Evolutionary conservation across 2,797 vertebrate species (phyloP).

Genomic region (Rhabdophis nuchalis): DNA sequence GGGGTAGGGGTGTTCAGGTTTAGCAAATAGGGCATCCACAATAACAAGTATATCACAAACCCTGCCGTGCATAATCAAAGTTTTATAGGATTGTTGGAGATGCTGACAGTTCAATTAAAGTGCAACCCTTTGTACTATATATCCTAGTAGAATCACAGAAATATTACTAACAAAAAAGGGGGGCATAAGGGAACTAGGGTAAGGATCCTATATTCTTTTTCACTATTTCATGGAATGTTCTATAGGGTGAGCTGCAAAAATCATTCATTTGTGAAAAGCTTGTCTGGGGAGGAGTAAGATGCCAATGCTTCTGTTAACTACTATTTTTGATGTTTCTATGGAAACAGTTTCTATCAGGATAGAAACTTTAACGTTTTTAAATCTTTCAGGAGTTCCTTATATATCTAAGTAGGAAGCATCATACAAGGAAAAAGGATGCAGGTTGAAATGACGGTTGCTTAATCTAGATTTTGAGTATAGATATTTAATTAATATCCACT

Average conservation of each 20-base stretch:
- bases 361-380: constrained; percentile 61
- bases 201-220: constrained; percentile 65
- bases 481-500: rapidly evolving
- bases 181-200: constrained; percentile 67
- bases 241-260: constrained; percentile 57
- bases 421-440: not conserved
- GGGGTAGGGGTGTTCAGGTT: constrained; percentile 64
- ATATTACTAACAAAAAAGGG: constrained; percentile 71
- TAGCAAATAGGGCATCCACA: constrained; percentile 78
- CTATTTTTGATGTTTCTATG: constrained; percentile 68
- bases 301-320: constrained; percentile 52
- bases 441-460: not conserved
- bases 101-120: constrained; percentile 80
- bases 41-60: constrained; percentile 79
- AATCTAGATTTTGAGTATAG: not conserved
- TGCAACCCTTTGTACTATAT: constrained; percentile 74
- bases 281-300: constrained; percentile 48
- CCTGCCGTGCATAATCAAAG: constrained; percentile 76
- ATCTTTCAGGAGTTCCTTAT: constrained; percentile 26
- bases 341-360: constrained; percentile 61
- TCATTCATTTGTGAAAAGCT: constrained; percentile 60
- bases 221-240: constrained; percentile 42
- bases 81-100: constrained; percentile 74
- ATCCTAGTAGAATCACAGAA: constrained; percentile 70
- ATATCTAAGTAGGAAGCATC: constrained; percentile 19